These are phyloP conservation scores for Phalacrocorax aristotelis DNA, from an alignment of 2,113 vertebrate genomes.

Conservation along the genomic window DNA sequence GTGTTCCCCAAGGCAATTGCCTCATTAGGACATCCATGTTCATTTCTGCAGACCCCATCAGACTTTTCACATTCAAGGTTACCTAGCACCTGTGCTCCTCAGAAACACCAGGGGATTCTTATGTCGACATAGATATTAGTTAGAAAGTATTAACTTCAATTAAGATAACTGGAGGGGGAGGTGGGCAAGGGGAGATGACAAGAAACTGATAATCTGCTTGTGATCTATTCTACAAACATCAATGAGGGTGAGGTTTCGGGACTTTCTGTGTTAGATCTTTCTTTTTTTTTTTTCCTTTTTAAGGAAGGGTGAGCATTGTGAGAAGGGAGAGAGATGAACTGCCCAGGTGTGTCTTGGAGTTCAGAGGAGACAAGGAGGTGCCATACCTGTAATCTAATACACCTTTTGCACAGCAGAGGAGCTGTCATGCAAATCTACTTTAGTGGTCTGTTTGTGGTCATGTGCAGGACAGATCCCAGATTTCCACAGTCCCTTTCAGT, in stretches of 20 bases:
- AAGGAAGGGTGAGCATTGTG: background rate
- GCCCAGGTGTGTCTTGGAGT: background rate
- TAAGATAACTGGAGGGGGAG: background rate
- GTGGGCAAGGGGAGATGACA: background rate
- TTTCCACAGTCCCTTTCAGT: background rate
- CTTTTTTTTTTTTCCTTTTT: background rate
- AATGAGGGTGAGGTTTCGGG: background rate
- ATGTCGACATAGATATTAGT: background rate
- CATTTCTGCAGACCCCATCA: background rate
- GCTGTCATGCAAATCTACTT: background rate
- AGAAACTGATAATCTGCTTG: background rate
- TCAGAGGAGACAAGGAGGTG: background rate
- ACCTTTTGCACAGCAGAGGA: background rate
- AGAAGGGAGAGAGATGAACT: background rate
- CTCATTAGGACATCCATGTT: background rate
- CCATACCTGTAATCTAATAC: background rate
- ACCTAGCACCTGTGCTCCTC: background rate
- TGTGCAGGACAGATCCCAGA: background rate
- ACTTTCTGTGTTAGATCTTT: background rate
- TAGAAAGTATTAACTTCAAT: background rate
- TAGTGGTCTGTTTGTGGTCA: background rate
- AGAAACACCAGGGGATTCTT: background rate
- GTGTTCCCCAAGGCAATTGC: background rate
- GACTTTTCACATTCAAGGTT: background rate
- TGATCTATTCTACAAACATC: rapidly evolving